A percentile compares a stretch with the other conserved stretches of the same genome.
phyloP scores from a whole-genome alignment of 2,888 invertebrate species.

The Diarsia mendica region DNA sequence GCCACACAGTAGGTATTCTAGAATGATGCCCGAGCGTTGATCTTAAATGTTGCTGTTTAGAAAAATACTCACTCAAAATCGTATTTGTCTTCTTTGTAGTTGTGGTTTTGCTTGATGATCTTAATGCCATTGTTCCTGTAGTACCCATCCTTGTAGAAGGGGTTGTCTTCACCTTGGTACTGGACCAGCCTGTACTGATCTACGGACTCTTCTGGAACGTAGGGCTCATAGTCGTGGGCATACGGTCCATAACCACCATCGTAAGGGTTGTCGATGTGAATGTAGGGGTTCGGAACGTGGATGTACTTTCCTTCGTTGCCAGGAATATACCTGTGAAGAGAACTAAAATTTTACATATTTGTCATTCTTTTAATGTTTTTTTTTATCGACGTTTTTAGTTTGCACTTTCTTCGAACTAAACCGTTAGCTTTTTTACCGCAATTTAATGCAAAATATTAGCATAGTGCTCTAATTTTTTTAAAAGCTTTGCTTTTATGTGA shows the following conservation, averaged over 20 bases:
- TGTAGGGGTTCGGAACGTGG: slow-evolving; percentile 89
- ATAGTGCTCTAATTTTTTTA: slow-evolving; percentile 21
- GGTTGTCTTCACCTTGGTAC: slow-evolving; percentile 80
- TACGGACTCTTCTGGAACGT: slow-evolving; percentile 85
- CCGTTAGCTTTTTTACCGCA: slow-evolving; percentile 36
- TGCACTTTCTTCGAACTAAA: slow-evolving; percentile 23
- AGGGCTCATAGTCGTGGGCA: slow-evolving; percentile 85
- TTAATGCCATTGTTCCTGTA: slow-evolving; percentile 89
- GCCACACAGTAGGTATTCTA: neutral
- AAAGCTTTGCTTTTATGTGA: slow-evolving; percentile 24
- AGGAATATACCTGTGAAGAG: slow-evolving; percentile 84
- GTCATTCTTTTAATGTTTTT: slow-evolving; percentile 6
- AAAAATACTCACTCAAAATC: slow-evolving; percentile 86
- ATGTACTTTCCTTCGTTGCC: slow-evolving; percentile 88
- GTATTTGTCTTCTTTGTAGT: slow-evolving; percentile 88
- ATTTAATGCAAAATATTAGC: slow-evolving; percentile 16
- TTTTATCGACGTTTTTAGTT: slow-evolving; percentile 16
- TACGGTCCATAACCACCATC: slow-evolving; percentile 86
- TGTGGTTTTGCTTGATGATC: slow-evolving; percentile 87
- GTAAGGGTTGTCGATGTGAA: slow-evolving; percentile 88
- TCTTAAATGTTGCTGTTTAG: neutral
- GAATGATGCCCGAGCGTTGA: neutral
- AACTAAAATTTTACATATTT: slow-evolving; percentile 26
- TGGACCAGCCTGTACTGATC: slow-evolving; percentile 82
- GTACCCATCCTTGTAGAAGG: slow-evolving; percentile 87